A percentile compares a stretch with the other conserved stretches of the same genome.
Evolutionary conservation across 2,888 invertebrate genomes (phyloP).

Genomic region (Nomada fabriciana): DNA sequence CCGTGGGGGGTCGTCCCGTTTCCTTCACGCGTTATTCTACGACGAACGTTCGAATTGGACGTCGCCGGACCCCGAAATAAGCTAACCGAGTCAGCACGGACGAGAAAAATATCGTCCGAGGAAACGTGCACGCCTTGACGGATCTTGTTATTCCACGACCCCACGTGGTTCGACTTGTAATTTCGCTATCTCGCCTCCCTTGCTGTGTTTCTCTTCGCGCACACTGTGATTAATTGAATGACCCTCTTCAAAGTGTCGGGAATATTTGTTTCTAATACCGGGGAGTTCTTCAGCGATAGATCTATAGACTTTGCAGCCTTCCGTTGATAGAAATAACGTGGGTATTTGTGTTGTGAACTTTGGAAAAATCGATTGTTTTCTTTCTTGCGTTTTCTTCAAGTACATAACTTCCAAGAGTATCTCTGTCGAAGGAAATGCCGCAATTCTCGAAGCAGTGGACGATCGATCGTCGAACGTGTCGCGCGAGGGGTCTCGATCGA

Average conservation of each 20-base stretch:
- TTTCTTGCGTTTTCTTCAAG: no score
- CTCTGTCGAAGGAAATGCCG: background rate
- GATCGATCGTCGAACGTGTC: slow-evolving; percentile 41
- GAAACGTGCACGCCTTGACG: background rate
- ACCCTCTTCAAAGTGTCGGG: background rate
- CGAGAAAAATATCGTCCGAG: slow-evolving; percentile 25
- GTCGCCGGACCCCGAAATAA: slow-evolving; percentile 32
- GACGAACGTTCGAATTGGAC: slow-evolving; percentile 24
- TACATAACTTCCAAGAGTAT: no score
- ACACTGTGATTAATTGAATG: slow-evolving; percentile 38
- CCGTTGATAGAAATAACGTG: background rate
- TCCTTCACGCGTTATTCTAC: slow-evolving; percentile 5
- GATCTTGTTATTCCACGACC: slow-evolving; percentile 36
- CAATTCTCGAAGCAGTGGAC: slow-evolving; percentile 33
- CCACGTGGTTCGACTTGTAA: slow-evolving; percentile 23
- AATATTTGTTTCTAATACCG: background rate
- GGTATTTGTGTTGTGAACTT: background rate
- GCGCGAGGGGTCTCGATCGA: slow-evolving; percentile 10
- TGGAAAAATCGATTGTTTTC: background rate
- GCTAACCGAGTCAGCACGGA: slow-evolving; percentile 44
- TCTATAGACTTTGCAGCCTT: background rate
- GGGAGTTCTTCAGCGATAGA: no score
- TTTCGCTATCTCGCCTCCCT: slow-evolving; percentile 3
- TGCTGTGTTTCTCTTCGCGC: background rate
- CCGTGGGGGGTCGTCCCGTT: slow-evolving; percentile 30